Evolutionary conservation across 2,888 invertebrate genomes (phyloP).

Genomic region (Zonitis immaculata): DNA sequence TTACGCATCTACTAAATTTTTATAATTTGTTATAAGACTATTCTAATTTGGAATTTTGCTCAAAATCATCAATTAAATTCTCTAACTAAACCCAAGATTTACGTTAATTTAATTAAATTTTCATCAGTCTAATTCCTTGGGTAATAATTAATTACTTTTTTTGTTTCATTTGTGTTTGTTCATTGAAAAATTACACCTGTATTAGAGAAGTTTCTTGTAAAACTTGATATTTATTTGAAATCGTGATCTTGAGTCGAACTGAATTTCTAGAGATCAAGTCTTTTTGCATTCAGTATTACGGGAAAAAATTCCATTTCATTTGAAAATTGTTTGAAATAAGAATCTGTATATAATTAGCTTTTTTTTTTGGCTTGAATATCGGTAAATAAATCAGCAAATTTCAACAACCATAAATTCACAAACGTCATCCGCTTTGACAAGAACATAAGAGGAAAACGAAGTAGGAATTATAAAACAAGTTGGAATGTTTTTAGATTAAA

Average conservation of each 20-base stretch:
- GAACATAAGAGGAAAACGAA: background rate
- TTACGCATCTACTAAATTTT: conserved; percentile 13
- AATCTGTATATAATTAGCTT: background rate
- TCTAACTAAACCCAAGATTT: too few relatives aligned
- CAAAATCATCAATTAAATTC: too few relatives aligned
- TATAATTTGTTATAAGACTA: background rate
- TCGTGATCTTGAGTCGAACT: background rate
- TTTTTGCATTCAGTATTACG: background rate
- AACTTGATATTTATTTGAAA: background rate
- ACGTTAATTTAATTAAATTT: background rate
- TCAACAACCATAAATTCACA: background rate
- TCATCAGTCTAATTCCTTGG: background rate
- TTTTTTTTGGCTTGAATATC: background rate
- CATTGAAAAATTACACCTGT: background rate
- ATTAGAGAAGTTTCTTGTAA: too few relatives aligned
- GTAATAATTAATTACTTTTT: background rate
- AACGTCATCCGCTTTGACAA: background rate
- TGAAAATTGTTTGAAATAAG: background rate
- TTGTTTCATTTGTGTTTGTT: too few relatives aligned
- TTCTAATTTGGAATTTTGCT: background rate
- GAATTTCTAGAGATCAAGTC: background rate
- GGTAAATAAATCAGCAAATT: background rate
- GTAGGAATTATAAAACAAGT: conserved; percentile 8
- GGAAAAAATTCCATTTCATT: background rate
- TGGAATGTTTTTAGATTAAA: conserved; percentile 13